A percentile compares a stretch with the other conserved stretches of the same genome.
These are phyloP conservation scores for Siderastrea siderea DNA, from an alignment of 92 coral and sea anemone species.

Conservation along the genomic window DNA sequence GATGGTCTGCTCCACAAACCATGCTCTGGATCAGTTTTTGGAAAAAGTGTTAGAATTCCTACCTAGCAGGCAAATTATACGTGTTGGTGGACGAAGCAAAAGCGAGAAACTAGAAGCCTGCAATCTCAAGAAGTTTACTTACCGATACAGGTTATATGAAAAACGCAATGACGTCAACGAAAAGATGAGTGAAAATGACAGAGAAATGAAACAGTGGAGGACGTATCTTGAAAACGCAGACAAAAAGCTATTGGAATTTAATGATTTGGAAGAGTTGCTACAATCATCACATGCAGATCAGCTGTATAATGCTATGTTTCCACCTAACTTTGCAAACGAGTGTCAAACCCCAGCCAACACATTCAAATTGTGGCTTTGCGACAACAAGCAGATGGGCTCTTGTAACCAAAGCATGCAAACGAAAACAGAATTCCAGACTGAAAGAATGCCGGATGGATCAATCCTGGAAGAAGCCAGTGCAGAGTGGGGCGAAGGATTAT, in stretches of 20 bases:
- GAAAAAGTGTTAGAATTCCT: conserved; percentile 74
- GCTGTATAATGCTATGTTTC: conserved; percentile 27
- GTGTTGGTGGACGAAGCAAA: conserved; percentile 84
- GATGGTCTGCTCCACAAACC: conserved; percentile 91
- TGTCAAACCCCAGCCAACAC: conserved; percentile 11
- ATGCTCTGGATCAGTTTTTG: conserved; percentile 84
- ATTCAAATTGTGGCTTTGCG: conserved; percentile 17
- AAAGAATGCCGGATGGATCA: not conserved
- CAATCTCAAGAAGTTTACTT: conserved; percentile 51
- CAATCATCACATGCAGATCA: conserved; percentile 27
- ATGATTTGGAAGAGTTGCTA: conserved; percentile 41
- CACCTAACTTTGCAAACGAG: not conserved
- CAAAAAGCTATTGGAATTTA: not conserved
- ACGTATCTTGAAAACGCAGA: conserved; percentile 9
- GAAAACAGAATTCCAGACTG: not conserved
- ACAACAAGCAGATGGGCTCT: not conserved
- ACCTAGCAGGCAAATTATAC: conserved; percentile 41
- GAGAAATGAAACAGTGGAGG: conserved; percentile 20
- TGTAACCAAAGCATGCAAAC: not conserved
- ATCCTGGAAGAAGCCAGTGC: not conserved
- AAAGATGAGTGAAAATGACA: not conserved
- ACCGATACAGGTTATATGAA: not conserved
- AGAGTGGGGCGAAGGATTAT: conserved; percentile 48
- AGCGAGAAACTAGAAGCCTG: conserved; percentile 52
- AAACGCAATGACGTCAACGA: not conserved